Base-by-base conservation (phyloP, 2,113 vertebrate genomes). In the Anhinga rufa region DNA sequence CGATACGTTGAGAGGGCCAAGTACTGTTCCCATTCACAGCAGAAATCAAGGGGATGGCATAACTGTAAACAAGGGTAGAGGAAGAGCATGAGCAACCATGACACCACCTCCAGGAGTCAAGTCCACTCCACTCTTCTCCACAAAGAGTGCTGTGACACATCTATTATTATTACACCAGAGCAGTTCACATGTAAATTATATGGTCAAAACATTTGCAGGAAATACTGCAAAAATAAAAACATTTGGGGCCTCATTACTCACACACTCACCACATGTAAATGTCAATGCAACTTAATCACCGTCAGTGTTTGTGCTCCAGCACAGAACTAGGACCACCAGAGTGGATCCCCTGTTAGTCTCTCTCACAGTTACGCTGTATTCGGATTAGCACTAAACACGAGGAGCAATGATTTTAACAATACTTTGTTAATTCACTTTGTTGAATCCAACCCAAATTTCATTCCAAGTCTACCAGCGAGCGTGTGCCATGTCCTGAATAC, bases 201-300 rank as follows among this genome's bases (percentile, higher is more conserved):
- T 7, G 24, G 76, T 51, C 55, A 81, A 88, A 44, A 72, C 52
- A 57, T 75, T 31, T 82, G 72, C 95, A 96, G 93, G 92, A 96
- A 96, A 94, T 90, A 44, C 76, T 75, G 57, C 76, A 92, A 93
- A 96, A 96, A 71, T 32, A 88, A 78, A 96, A 88, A 62, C 69
- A 85, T 83, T 58, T 78, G n/a, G 29, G 65, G 60, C 44, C 77
- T 71, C 42, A 54, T 86, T 84, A 48, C 26, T 92, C 60, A 81
- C 26, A 36, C 10, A 3, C 21, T 83, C 60, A 83, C 17, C 38
- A 57, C 34, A 64, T 0, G 3, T 58, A 88, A 92, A 92, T 5
- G 60, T 75, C 42, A 70, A 60, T 1, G 6, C 13, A 78, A 74
- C 10, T 69, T 66, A 57, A 81, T n/a, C 49, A 88, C 44, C 40